Evolutionary conservation across 2,797 vertebrate genomes (phyloP), one percentile per base, ranked within the genome.

Genomic region (Tenualosa ilisha): DNA sequence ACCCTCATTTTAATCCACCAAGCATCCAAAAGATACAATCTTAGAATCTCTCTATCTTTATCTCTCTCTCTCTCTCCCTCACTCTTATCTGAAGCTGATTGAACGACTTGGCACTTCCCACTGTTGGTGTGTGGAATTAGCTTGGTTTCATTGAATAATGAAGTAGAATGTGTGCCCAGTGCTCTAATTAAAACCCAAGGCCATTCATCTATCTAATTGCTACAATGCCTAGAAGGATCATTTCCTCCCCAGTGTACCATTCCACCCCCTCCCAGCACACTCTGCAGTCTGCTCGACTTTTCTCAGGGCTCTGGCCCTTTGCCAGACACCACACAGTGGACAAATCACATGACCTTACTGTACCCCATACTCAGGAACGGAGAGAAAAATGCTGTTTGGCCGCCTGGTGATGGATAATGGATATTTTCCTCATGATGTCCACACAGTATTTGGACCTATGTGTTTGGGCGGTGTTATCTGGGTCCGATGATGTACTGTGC

Each of bases 131-230:
- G 86, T 91, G 94, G 93, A 92, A 91, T 94, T 94, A 94, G 92
- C 89, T 92, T 90, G 89, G 91, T 96, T 95, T 92, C 92, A 94
- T 94, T 92, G 93, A 96, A 95, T 96, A 96, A 97, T 95, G 94
- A 93, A 94, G 93, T 91, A 91, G 93, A 95, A 92, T 93, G 83
- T 96, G 94, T 95, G 96, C 94, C 96, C 95, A 92, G 93, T 91
- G 93, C 96, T 97, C 97, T 97, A 97, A 98, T 98, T 97, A 98
- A 98, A 97, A 95, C 93, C 89, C 86, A 92, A 88, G 92, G 95
- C 93, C 96, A 97, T 98, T 96, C 94, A 96, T 98, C 97, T 97
- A 95, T 95, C 95, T 98, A 98, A 98, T 95, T 97, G 97, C 96
- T 96, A 93, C 94, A 96, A 90, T 95, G 96, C 94, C 96, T 97